phyloP scores from a whole-genome alignment of 2,888 invertebrate species.

The Cerceris ruficornis region DNA sequence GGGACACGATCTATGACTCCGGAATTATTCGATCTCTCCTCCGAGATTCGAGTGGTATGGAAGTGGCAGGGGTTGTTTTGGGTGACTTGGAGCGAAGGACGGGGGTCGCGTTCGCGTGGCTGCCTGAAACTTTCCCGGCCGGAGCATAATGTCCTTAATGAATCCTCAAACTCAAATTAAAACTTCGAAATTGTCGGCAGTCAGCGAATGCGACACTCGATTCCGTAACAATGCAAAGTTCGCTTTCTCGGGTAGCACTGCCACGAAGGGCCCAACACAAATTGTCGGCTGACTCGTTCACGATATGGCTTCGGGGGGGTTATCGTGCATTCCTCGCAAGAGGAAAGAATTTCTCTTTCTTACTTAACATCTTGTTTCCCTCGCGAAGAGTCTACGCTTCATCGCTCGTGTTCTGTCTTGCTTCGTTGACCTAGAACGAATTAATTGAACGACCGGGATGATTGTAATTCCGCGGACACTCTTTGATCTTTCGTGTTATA shows the following conservation, averaged over 20 bases:
- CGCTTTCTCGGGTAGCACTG: conserved; percentile 52
- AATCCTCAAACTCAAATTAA: conserved; percentile 79
- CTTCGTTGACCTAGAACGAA: conserved; percentile 47
- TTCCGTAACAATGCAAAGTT: conserved; percentile 78
- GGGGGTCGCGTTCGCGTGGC: conserved; percentile 61
- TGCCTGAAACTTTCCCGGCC: conserved; percentile 66
- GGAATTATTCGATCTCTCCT: conserved; percentile 57
- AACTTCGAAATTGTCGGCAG: conserved; percentile 78
- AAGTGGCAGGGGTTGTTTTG: conserved; percentile 41
- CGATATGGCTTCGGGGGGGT: conserved; percentile 55
- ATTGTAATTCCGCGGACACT: conserved; percentile 10
- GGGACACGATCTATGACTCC: conserved; percentile 37
- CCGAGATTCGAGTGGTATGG: conserved; percentile 37
- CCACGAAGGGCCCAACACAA: conserved; percentile 63
- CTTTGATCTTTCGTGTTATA: background rate
- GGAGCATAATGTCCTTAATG: conserved; percentile 73
- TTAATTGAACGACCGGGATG: conserved; percentile 44
- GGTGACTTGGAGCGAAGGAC: conserved; percentile 52
- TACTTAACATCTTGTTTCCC: conserved; percentile 39
- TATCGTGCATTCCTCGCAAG: conserved; percentile 32
- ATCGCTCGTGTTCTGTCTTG: conserved; percentile 28
- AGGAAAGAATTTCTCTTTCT: conserved; percentile 47
- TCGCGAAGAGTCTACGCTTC: conserved; percentile 30
- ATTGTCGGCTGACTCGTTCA: conserved; percentile 66
- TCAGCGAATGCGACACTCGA: conserved; percentile 74